phyloP scores from a whole-genome alignment of 2,888 invertebrate genomes.

The Calameuta idolon region DNA sequence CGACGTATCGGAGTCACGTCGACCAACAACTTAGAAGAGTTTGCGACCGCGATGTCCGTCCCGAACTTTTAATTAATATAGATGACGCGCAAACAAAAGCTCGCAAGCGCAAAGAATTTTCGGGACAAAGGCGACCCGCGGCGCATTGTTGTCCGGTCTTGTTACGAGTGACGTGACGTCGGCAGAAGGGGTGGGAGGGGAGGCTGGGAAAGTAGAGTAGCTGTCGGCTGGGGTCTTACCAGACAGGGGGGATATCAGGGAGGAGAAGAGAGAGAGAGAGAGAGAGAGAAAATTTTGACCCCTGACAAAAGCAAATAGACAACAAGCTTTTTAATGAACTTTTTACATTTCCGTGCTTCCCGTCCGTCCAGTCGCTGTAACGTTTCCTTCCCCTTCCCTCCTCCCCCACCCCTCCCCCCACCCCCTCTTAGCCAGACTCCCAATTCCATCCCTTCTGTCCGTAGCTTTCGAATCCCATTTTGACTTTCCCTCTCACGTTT shows the following conservation, averaged over 20 bases:
- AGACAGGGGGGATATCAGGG: constrained; percentile 12
- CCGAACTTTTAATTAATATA: constrained; percentile 61
- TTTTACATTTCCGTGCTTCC: neutral
- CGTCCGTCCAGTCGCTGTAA: neutral
- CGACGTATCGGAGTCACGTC: neutral
- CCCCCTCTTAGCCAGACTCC: constrained; percentile 10
- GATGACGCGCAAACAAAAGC: constrained; percentile 49
- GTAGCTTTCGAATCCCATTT: neutral
- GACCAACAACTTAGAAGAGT: neutral
- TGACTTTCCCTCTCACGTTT: too few relatives aligned
- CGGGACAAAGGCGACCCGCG: constrained; percentile 48
- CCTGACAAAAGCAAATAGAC: neutral
- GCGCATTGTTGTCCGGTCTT: constrained; percentile 59
- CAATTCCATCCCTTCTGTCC: neutral
- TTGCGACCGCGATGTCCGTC: constrained; percentile 3
- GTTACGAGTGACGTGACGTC: constrained; percentile 53
- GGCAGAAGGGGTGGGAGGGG: constrained; percentile 25
- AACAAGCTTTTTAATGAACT: constrained; percentile 1
- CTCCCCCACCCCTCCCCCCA: constrained; percentile 1
- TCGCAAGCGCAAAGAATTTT: constrained; percentile 47
- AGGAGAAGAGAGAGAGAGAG: constrained; percentile 23
- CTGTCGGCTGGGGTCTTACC: neutral
- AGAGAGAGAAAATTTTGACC: neutral
- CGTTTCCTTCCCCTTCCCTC: neutral
- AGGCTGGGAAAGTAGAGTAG: constrained; percentile 6